These are phyloP conservation scores for Eilema griseolum DNA, from an alignment of 2,888 invertebrate genomes.

Conservation along the genomic window DNA sequence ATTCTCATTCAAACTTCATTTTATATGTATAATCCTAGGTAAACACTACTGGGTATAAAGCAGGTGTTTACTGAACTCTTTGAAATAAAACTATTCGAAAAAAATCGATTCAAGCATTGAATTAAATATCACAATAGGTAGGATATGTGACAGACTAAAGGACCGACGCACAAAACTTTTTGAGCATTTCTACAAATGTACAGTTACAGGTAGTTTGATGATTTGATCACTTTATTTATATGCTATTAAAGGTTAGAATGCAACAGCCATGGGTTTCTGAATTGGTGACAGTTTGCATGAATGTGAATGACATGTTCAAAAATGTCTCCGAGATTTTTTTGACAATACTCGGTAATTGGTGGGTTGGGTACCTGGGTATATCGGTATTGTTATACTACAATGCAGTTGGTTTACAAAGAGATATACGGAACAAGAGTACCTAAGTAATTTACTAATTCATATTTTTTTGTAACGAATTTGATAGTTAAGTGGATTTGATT, in stretches of 20 bases:
- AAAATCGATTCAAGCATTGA: slow-evolving; percentile 76
- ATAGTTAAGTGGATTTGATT: slow-evolving; percentile 58
- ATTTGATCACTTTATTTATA: slow-evolving; percentile 5
- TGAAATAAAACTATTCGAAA: slow-evolving; percentile 65
- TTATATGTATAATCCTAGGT: slow-evolving; percentile 46
- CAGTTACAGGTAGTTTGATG: slow-evolving; percentile 16
- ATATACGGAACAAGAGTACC: slow-evolving; percentile 72
- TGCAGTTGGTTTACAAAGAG: slow-evolving; percentile 74
- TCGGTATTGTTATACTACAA: slow-evolving; percentile 81
- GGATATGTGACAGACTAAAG: slow-evolving; percentile 86
- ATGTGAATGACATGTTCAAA: slow-evolving; percentile 83
- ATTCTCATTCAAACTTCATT: slow-evolving; percentile 33
- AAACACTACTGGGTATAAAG: slow-evolving; percentile 60
- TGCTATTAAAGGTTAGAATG: slow-evolving; percentile 53
- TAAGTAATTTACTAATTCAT: slow-evolving; percentile 78
- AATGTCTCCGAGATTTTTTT: slow-evolving; percentile 84
- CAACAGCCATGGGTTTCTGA: slow-evolving; percentile 22
- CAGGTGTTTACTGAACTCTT: slow-evolving; percentile 80
- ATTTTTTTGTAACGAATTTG: slow-evolving; percentile 62
- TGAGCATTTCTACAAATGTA: slow-evolving; percentile 65
- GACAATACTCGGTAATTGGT: slow-evolving; percentile 83
- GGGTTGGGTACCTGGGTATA: slow-evolving; percentile 85
- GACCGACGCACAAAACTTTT: slow-evolving; percentile 79
- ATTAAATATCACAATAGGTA: slow-evolving; percentile 79
- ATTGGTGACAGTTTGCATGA: slow-evolving; percentile 33